Percentiles rank a stretch among this genome's conserved stretches.
Conservation (phyloP, 2,113 vertebrate species). For the Triplophysa tibetana region DNA sequence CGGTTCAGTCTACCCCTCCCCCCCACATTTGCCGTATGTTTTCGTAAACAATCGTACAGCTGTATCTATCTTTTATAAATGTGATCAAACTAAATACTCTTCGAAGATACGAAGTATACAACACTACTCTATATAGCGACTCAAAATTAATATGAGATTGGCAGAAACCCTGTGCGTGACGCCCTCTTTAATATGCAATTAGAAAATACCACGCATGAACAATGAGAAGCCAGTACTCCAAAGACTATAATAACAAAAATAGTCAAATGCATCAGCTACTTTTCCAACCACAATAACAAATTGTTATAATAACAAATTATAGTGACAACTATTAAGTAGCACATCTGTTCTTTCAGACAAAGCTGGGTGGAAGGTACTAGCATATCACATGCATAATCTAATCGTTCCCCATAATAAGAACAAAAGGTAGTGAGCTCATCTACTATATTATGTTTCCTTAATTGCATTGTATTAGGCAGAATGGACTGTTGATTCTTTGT, state of each 20-base stretch:
- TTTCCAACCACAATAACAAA: not conserved
- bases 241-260: not conserved
- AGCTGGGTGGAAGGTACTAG: not conserved
- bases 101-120: too few species aligned
- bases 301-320: not conserved
- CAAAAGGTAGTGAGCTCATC: slow-evolving; percentile 7
- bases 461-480: not conserved
- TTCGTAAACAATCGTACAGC: too few species aligned
- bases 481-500: not conserved
- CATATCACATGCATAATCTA: not conserved
- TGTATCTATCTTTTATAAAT: too few species aligned
- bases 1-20: too few species aligned
- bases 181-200: too few species aligned
- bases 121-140: too few species aligned
- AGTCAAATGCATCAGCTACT: not conserved
- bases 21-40: too few species aligned
- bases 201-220: not conserved
- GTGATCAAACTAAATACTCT: too few species aligned
- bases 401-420: not conserved
- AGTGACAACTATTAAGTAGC: not conserved
- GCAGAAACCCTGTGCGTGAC: too few species aligned
- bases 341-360: not conserved
- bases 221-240: not conserved
- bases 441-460: not conserved
- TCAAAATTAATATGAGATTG: too few species aligned